Percentiles rank a stretch among this genome's conserved stretches.
phyloP scores from a whole-genome alignment of 2,113 vertebrate genomes.

The Pelobates fuscus region DNA sequence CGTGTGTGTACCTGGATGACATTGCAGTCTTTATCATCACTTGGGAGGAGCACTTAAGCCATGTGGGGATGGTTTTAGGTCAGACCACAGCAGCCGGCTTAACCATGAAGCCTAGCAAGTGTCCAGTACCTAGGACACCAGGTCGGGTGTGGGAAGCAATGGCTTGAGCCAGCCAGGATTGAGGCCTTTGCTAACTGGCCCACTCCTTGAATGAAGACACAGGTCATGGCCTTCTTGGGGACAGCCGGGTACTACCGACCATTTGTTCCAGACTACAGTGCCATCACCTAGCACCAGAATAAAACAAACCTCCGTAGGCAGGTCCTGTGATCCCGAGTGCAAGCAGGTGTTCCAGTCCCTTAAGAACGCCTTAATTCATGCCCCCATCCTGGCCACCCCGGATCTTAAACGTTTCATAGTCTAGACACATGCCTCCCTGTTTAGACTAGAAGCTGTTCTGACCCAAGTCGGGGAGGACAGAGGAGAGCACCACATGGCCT shows the following conservation, averaged over 20 bases:
- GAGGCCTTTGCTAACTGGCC: no score
- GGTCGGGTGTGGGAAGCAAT: not conserved
- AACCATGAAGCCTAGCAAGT: not conserved
- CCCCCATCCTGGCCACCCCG: not conserved
- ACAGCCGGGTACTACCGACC: no score
- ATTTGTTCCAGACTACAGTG: no score
- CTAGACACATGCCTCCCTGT: not conserved
- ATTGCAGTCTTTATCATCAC: no score
- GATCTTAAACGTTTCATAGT: not conserved
- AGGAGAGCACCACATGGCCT: not conserved
- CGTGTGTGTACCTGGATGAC: no score
- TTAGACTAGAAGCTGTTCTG: not conserved
- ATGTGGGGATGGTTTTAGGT: no score
- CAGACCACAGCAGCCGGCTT: not conserved
- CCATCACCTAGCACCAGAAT: not conserved
- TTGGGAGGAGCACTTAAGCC: no score
- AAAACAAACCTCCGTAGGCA: not conserved
- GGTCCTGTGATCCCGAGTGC: constrained; percentile 1
- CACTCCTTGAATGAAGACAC: no score
- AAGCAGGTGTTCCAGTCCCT: no score
- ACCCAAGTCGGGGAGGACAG: not conserved
- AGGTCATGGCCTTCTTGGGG: no score
- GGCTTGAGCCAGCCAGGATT: no score
- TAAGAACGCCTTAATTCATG: not conserved
- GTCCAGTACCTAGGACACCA: not conserved